Conservation (phyloP, 64 coral and sea anemone species). For the Stylophora pistillata region DNA sequence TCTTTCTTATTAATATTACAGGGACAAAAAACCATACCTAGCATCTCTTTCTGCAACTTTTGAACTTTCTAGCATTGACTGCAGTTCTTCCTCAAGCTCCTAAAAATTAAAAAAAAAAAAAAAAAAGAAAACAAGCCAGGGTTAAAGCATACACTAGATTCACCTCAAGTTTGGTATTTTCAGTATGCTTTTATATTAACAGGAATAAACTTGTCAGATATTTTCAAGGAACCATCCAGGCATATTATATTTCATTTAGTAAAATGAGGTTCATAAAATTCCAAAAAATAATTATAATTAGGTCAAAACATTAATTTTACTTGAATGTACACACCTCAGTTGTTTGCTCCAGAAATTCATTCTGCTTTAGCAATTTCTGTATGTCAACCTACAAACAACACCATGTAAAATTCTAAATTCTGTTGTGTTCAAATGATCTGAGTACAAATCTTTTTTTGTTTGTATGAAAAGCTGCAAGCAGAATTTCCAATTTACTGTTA, state of each 20-base stretch:
- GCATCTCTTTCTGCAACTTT: conserved; percentile 52
- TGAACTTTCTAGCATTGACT: conserved; percentile 40
- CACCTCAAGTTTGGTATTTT: too few species aligned
- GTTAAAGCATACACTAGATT: background rate
- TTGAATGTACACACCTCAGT: conserved; percentile 57
- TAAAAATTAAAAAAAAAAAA: background rate
- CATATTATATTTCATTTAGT: too few species aligned
- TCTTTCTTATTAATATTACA: too few species aligned
- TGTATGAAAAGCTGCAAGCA: background rate
- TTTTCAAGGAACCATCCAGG: too few species aligned
- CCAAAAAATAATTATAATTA: too few species aligned
- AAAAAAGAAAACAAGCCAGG: background rate
- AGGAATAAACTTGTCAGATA: too few species aligned
- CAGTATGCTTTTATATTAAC: too few species aligned
- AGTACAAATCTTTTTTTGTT: background rate
- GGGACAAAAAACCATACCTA: conserved; percentile 22
- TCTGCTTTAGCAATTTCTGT: conserved; percentile 94
- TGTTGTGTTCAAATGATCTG: background rate
- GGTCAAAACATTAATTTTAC: too few species aligned
- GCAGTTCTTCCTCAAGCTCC: conserved; percentile 87
- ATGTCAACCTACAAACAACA: conserved; percentile 87
- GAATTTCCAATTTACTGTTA: too few species aligned
- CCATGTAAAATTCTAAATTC: background rate
- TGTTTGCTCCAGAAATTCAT: conserved; percentile 94
- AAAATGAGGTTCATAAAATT: too few species aligned